These are phyloP conservation scores for Macrosoma leucophasiata DNA, from an alignment of 2,888 invertebrate genomes.

Conservation along the genomic window DNA sequence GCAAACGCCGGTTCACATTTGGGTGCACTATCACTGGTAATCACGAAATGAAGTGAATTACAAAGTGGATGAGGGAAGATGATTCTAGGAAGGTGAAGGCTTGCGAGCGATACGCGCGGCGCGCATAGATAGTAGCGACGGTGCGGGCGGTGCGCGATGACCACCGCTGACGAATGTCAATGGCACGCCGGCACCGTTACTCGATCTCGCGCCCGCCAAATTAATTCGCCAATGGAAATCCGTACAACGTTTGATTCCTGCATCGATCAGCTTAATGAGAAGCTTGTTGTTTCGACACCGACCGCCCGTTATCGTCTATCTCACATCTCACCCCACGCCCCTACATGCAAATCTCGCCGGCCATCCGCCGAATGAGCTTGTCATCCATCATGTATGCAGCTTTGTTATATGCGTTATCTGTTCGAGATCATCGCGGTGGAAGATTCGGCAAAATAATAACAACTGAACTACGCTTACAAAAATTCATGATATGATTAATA, in stretches of 20 bases:
- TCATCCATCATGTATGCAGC: conserved; percentile 39
- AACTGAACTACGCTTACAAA: conserved; percentile 31
- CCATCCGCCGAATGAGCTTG: conserved; percentile 35
- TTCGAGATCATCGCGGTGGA: conserved; percentile 50
- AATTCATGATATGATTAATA: conserved; percentile 28
- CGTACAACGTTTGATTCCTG: conserved; percentile 58
- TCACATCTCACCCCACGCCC: conserved; percentile 46
- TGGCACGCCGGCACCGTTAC: conserved; percentile 71
- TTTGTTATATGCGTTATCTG: conserved; percentile 45
- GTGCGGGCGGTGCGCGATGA: conserved; percentile 35
- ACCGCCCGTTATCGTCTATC: conserved; percentile 57
- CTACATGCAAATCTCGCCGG: conserved; percentile 32
- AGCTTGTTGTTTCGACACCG: conserved; percentile 50
- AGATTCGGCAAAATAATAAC: conserved; percentile 45
- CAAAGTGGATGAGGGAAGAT: conserved; percentile 20
- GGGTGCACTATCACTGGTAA: conserved; percentile 22
- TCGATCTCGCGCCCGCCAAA: conserved; percentile 69
- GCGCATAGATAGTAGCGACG: conserved; percentile 25
- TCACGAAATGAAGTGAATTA: conserved; percentile 23
- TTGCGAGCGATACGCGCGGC: conserved; percentile 8
- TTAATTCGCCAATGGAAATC: conserved; percentile 69
- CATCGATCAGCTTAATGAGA: conserved; percentile 64
- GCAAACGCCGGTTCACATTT: conserved; percentile 22
- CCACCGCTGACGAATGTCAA: conserved; percentile 68
- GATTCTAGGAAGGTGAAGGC: conserved; percentile 3